Conservation (phyloP, 2,113 vertebrate genomes). For the Synchiropus splendidus region DNA sequence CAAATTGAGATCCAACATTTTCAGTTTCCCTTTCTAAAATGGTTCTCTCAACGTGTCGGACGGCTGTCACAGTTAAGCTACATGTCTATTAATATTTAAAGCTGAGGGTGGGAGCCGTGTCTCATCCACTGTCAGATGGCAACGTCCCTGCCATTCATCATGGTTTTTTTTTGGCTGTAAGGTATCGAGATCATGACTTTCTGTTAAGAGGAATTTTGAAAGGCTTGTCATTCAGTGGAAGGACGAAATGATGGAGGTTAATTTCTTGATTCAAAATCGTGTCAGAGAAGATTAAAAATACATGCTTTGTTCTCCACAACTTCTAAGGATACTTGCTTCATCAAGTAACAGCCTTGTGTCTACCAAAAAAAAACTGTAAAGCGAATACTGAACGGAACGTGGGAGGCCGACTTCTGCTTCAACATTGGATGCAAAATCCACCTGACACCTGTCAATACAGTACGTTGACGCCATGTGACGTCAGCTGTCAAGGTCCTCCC, state of each 20-base stretch:
- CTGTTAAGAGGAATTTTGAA: constrained; percentile 37
- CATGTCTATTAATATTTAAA: constrained; percentile 57
- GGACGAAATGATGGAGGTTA: constrained; percentile 29
- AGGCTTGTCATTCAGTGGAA: constrained; percentile 22
- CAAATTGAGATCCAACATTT: constrained; percentile 52
- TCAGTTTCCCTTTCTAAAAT: constrained; percentile 39
- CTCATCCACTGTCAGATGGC: constrained; percentile 22
- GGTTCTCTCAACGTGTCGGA: constrained; percentile 46
- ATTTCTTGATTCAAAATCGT: constrained; percentile 30
- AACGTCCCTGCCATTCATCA: constrained; percentile 33
- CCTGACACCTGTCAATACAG: too few species aligned
- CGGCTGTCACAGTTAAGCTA: constrained; percentile 52
- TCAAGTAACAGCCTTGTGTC: too few species aligned
- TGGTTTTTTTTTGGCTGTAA: background rate
- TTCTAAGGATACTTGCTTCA: too few species aligned
- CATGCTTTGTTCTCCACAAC: too few species aligned
- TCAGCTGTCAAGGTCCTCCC: too few species aligned
- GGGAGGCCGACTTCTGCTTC: too few species aligned
- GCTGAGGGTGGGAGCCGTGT: constrained; percentile 31
- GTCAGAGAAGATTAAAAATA: too few species aligned
- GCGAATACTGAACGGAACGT: too few species aligned
- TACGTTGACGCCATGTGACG: too few species aligned
- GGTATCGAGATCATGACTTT: constrained; percentile 30
- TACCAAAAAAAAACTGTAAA: too few species aligned
- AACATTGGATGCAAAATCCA: too few species aligned